Conservation (phyloP, 2,797 vertebrate species). For the Oophaga sylvatica region DNA sequence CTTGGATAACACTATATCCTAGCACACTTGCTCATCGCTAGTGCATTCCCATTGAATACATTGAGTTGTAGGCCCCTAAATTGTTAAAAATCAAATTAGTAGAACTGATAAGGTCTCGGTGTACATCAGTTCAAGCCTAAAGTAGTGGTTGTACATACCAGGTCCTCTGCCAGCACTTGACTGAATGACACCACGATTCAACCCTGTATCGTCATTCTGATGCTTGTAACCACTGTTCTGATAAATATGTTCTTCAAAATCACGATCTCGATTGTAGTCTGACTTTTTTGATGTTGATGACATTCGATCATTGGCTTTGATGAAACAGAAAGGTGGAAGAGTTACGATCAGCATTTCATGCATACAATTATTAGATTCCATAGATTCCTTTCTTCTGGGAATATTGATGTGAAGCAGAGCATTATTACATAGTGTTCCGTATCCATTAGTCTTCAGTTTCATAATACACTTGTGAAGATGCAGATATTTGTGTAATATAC, state of each 20-base stretch:
- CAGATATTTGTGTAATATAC: no score
- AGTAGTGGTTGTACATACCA: constrained; percentile 72
- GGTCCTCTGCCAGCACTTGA: constrained; percentile 80
- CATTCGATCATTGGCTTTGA: constrained; percentile 69
- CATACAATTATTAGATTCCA: not conserved
- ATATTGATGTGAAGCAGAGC: not conserved
- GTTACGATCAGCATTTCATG: not conserved
- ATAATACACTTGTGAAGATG: not conserved
- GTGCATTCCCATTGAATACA: no score
- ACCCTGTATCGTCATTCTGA: constrained; percentile 75
- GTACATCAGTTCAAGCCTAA: no score
- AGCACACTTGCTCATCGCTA: no score
- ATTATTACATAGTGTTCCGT: not conserved
- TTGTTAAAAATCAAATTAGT: no score
- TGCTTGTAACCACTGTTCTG: constrained; percentile 73
- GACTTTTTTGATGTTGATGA: constrained; percentile 69
- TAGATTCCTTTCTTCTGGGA: not conserved
- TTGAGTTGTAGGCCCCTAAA: no score
- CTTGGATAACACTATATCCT: no score
- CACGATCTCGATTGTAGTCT: constrained; percentile 83
- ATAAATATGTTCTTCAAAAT: constrained; percentile 73
- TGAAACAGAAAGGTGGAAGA: not conserved
- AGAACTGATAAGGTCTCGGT: no score
- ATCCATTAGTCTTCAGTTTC: not conserved
- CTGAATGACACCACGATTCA: constrained; percentile 79